Percentiles rank a stretch among this genome's conserved stretches.
Evolutionary conservation across 23 tunicate genomes (phyloP).

Genomic region (Halocynthia aurantium): DNA sequence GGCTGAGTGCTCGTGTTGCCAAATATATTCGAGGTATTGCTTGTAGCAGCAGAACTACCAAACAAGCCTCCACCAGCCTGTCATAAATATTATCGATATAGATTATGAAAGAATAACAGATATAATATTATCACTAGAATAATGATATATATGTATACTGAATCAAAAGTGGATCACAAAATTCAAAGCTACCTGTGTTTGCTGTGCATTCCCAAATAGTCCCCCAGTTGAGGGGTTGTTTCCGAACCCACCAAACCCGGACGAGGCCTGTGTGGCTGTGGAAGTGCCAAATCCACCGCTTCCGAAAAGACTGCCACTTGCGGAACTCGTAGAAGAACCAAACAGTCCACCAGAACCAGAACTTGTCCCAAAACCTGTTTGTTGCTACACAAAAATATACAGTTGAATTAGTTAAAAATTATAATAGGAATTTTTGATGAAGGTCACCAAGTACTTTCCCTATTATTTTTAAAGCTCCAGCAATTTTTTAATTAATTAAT

Average conservation of each 20-base stretch:
- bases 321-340: constrained; percentile 30
- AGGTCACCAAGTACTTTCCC: too few species aligned
- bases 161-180: too few species aligned
- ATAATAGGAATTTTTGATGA: neutral
- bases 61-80: constrained; percentile 8
- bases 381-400: neutral
- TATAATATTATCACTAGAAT: too few species aligned
- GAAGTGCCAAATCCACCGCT: constrained; percentile 31
- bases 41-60: neutral
- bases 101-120: too few species aligned
- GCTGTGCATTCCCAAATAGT: constrained; percentile 1
- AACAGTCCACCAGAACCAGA: constrained; percentile 17
- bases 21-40: too few species aligned
- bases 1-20: neutral
- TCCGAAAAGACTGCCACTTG: constrained; percentile 12
- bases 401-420: neutral
- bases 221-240: neutral
- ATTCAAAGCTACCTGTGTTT: neutral
- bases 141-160: too few species aligned
- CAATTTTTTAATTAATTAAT: too few species aligned
- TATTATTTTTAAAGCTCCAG: too few species aligned
- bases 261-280: constrained; percentile 11
- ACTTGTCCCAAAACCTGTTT: constrained; percentile 12
- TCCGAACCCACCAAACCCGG: too few species aligned
- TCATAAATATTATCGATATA: too few species aligned